These are phyloP conservation scores for Pocota personata DNA, from an alignment of 2,888 invertebrate species.

Conservation along the genomic window DNA sequence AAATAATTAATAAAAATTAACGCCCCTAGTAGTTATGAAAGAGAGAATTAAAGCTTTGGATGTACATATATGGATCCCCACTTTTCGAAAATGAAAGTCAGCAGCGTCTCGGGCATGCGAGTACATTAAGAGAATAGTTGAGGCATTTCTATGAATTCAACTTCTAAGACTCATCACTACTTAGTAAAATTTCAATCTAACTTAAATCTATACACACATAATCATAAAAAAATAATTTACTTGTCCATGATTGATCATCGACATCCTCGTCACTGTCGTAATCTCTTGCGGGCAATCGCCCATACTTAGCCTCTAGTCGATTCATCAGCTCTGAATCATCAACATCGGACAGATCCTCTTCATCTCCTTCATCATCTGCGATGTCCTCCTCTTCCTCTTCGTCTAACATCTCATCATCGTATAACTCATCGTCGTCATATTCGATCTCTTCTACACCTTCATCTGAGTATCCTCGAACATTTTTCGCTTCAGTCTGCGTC, in stretches of 20 bases:
- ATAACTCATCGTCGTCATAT: slow-evolving; percentile 77
- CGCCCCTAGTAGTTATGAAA: too few species aligned
- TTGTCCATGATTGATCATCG: slow-evolving; percentile 82
- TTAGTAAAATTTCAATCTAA: too few species aligned
- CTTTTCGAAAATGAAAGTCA: too few species aligned
- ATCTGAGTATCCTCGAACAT: slow-evolving; percentile 74
- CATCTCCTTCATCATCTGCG: slow-evolving; percentile 84
- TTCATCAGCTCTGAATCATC: slow-evolving; percentile 88
- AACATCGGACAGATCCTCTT: slow-evolving; percentile 85
- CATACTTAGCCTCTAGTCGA: slow-evolving; percentile 89
- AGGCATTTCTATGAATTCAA: too few species aligned
- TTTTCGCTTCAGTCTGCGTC: slow-evolving; percentile 50
- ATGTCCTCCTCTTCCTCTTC: slow-evolving; percentile 81
- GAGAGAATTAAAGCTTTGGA: too few species aligned
- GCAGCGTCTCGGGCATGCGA: too few species aligned
- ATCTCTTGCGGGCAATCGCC: slow-evolving; percentile 85
- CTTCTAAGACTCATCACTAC: too few species aligned
- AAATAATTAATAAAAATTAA: too few species aligned
- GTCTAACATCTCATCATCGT: slow-evolving; percentile 81
- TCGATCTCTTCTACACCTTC: slow-evolving; percentile 79
- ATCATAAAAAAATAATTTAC: slow-evolving; percentile 76
- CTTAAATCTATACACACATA: neutral
- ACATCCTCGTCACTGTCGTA: slow-evolving; percentile 83
- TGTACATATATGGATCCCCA: too few species aligned
- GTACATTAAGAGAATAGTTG: too few species aligned